Evolutionary conservation across 2,113 vertebrate species (phyloP).

Genomic region (Chascanopsetta lugubris): DNA sequence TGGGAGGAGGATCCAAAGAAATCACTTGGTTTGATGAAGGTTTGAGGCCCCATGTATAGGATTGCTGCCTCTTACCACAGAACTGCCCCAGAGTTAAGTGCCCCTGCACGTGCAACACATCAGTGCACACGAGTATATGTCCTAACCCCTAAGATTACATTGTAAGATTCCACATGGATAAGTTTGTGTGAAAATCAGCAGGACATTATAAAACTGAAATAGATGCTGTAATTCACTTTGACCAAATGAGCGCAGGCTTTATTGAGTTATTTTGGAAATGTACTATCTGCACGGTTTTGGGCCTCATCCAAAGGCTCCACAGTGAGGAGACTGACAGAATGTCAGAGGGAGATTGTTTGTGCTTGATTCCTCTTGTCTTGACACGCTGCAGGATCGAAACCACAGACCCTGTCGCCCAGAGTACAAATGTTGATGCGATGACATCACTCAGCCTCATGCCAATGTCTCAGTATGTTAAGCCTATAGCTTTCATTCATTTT

Average conservation of each 20-base stretch:
- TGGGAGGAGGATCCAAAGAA: neutral
- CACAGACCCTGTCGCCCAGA: conserved; percentile 20
- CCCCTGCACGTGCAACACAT: neutral
- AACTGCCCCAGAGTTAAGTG: neutral
- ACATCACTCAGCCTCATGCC: conserved; percentile 55
- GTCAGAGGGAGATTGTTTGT: conserved; percentile 23
- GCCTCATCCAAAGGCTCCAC: conserved; percentile 42
- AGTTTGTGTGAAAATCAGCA: conserved; percentile 11
- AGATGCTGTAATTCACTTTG: conserved; percentile 17
- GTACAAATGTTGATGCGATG: conserved; percentile 66
- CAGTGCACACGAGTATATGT: neutral
- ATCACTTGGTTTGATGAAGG: conserved; percentile 7
- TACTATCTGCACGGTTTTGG: conserved; percentile 41
- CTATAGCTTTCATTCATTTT: neutral
- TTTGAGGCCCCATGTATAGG: conserved; percentile 32
- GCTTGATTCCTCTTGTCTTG: conserved; percentile 55
- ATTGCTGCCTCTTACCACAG: conserved; percentile 41
- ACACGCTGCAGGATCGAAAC: conserved; percentile 55
- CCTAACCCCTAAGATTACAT: neutral
- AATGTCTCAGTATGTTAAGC: conserved; percentile 23
- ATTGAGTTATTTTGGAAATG: conserved; percentile 23
- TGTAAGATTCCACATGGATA: neutral
- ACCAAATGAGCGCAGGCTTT: conserved; percentile 12
- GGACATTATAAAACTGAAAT: conserved; percentile 19
- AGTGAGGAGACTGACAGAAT: conserved; percentile 39